phyloP scores from a whole-genome alignment of 30 jellyfish, hydroid and myxozoan genomes.

The Aurelia sp. region DNA sequence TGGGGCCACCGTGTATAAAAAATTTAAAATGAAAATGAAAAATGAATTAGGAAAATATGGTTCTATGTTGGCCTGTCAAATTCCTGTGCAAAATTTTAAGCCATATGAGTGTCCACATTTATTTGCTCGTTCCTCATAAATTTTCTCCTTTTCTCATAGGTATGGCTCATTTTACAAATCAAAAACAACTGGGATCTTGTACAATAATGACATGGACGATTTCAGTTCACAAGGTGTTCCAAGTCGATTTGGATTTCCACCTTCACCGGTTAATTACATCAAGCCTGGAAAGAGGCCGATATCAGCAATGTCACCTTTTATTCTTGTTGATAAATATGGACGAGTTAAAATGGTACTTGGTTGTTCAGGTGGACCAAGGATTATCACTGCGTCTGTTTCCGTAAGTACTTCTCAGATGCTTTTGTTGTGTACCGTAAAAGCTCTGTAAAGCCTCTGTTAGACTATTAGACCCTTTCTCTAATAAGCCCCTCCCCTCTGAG shows the following conservation, averaged over 20 bases:
- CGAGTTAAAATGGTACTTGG: slow-evolving; percentile 91
- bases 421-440: background rate
- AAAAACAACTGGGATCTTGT: slow-evolving; percentile 84
- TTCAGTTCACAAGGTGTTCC: slow-evolving; percentile 84
- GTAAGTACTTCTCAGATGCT: slow-evolving; percentile 17
- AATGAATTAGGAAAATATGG: no score
- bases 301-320: slow-evolving; percentile 95
- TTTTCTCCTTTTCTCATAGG: slow-evolving; percentile 13
- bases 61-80: no score
- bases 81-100: no score
- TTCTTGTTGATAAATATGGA: slow-evolving; percentile 81
- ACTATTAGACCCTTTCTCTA: no score
- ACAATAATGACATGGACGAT: slow-evolving; percentile 96
- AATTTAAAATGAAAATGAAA: no score
- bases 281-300: slow-evolving; percentile 90
- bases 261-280: slow-evolving; percentile 80
- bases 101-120: no score
- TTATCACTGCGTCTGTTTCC: slow-evolving; percentile 90
- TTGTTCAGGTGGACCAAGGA: slow-evolving; percentile 97
- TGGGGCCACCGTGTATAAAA: no score
- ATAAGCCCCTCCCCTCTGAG: no score
- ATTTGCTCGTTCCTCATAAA: no score
- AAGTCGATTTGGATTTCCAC: slow-evolving; percentile 88
- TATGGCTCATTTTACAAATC: slow-evolving; percentile 93
- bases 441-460: no score